Evolutionary conservation across 2,797 vertebrate genomes (phyloP).

Genomic region (Micromesistius poutassou): DNA sequence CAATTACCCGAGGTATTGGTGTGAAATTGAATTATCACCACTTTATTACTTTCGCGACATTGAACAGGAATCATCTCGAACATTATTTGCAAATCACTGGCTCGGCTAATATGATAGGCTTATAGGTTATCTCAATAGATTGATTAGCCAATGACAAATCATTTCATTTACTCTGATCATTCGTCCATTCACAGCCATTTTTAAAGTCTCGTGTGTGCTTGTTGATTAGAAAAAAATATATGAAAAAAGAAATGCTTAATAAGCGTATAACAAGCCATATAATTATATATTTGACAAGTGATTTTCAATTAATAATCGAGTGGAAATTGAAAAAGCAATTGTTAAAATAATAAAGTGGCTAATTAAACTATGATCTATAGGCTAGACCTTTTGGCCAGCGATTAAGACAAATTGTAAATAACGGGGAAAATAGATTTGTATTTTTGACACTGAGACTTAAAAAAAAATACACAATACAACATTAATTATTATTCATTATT

Average conservation of each 20-base stretch:
- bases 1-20: conserved; percentile 63
- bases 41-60: conserved; percentile 66
- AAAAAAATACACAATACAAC: conserved; percentile 1
- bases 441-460: not conserved
- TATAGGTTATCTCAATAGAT: conserved; percentile 54
- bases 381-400: not conserved
- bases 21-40: conserved; percentile 66
- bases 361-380: conserved; percentile 30
- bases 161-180: conserved; percentile 56
- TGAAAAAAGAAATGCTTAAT: conserved; percentile 66
- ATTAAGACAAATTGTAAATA: conserved; percentile 54
- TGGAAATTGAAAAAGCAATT: conserved; percentile 18
- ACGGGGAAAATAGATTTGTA: conserved; percentile 27
- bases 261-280: conserved; percentile 69
- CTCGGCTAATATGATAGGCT: conserved; percentile 61
- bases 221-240: conserved; percentile 62
- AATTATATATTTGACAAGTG: conserved; percentile 51
- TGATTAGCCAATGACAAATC: conserved; percentile 65
- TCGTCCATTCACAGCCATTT: conserved; percentile 41
- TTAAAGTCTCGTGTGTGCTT: conserved; percentile 37
- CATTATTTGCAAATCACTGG: conserved; percentile 70
- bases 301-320: conserved; percentile 29
- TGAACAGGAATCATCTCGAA: conserved; percentile 61
- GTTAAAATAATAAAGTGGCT: conserved; percentile 33
- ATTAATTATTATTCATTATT: not conserved